A percentile compares a stretch with the other conserved stretches of the same genome.
Evolutionary conservation across 2,888 invertebrate species (phyloP).

Genomic region (Ennomos fuscantarius): DNA sequence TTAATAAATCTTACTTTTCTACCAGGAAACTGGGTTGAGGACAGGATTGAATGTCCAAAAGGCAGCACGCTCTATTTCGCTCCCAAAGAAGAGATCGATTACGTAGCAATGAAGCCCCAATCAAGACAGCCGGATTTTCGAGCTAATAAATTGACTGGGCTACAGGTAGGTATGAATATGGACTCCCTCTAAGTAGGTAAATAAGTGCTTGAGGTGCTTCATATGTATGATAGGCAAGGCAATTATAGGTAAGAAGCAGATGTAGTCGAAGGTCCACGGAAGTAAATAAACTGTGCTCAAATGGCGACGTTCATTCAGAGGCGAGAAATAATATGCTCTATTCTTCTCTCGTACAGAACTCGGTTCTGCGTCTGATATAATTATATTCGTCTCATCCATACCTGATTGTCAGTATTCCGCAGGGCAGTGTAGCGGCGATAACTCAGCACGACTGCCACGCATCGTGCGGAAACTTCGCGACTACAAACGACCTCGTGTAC

Average conservation of each 20-base stretch:
- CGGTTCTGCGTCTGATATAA: too few species aligned
- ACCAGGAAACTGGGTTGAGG: constrained; percentile 78
- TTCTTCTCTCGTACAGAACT: too few species aligned
- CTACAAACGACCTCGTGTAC: constrained; percentile 81
- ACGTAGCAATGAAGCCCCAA: constrained; percentile 64
- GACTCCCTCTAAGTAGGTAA: too few species aligned
- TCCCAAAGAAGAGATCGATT: constrained; percentile 64
- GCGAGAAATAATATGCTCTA: too few species aligned
- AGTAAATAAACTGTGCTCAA: too few species aligned
- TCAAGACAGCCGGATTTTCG: constrained; percentile 68
- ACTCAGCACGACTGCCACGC: constrained; percentile 74
- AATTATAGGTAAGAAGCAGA: too few species aligned
- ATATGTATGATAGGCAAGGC: too few species aligned
- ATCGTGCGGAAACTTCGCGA: constrained; percentile 76
- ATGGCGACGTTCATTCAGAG: too few species aligned
- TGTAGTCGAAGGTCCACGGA: too few species aligned
- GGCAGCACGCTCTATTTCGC: constrained; percentile 68
- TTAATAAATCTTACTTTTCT: neutral
- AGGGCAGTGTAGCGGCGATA: constrained; percentile 72
- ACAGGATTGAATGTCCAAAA: constrained; percentile 70
- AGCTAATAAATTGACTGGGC: constrained; percentile 64
- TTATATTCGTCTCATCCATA: too few species aligned
- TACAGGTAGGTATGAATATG: constrained; percentile 62
- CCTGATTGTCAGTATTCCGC: constrained; percentile 17
- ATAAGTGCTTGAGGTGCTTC: too few species aligned